Conservation (phyloP, 1,140 invertebrate species). For the Polypedilum vanderplanki region DNA sequence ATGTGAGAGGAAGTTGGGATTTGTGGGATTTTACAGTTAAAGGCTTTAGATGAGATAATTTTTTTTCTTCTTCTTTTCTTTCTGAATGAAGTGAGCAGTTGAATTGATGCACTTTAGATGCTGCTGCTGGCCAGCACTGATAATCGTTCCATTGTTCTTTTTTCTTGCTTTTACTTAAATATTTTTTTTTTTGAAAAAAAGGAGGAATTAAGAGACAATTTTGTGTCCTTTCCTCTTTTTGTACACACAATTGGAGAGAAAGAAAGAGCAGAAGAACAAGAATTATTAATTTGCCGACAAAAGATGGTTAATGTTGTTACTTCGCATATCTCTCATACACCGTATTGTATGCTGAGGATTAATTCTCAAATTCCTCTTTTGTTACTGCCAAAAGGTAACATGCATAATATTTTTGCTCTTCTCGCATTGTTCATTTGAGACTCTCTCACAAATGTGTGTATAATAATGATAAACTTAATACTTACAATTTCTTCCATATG, state of each 20-base stretch:
- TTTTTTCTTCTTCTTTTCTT: not conserved
- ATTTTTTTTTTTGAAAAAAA: too few relatives aligned
- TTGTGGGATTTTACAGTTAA: constrained; percentile 16
- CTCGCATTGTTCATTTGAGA: not conserved
- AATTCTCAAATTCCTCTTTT: not conserved
- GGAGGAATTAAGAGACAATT: too few relatives aligned
- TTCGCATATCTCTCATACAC: not conserved
- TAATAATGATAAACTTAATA: constrained; percentile 8
- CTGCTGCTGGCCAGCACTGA: too few relatives aligned
- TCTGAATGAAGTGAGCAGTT: too few relatives aligned
- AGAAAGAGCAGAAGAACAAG: not conserved
- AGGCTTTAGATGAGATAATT: constrained; percentile 24
- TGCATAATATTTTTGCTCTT: not conserved
- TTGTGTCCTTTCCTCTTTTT: too few relatives aligned
- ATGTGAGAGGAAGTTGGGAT: constrained; percentile 22
- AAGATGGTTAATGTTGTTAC: not conserved
- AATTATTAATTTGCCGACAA: constrained; percentile 14
- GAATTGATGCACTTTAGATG: too few relatives aligned
- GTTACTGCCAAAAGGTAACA: not conserved
- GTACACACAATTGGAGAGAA: not conserved
- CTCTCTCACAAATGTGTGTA: too few relatives aligned
- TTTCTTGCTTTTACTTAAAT: too few relatives aligned
- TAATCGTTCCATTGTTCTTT: too few relatives aligned
- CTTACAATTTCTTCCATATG: not conserved
- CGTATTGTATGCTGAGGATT: not conserved